Conservation (phyloP, 1,140 invertebrate genomes). For the Pinna nobilis region DNA sequence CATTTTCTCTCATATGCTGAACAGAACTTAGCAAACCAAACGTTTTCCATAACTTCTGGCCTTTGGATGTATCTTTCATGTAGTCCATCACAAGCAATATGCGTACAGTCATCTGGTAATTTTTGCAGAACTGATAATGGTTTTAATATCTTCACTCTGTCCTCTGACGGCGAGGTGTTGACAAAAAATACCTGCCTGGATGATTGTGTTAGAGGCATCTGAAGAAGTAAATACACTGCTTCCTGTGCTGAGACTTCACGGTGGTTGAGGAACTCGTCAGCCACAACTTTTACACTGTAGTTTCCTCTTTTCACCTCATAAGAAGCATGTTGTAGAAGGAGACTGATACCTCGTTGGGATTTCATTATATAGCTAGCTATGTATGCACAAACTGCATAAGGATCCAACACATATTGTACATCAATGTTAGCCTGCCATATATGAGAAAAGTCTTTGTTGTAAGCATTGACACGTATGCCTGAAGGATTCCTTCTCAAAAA, state of each 20-base stretch:
- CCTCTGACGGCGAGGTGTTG: constrained; percentile 43
- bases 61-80: constrained; percentile 23
- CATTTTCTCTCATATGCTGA: constrained; percentile 24
- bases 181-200: constrained; percentile 43
- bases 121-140: constrained; percentile 1
- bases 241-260: constrained; percentile 47
- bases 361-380: constrained; percentile 44
- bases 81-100: constrained; percentile 31
- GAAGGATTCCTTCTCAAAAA: constrained; percentile 41
- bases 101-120: constrained; percentile 29
- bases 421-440: constrained; percentile 47
- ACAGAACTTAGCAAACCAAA: constrained; percentile 16
- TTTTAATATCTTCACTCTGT: constrained; percentile 45
- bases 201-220: constrained; percentile 32
- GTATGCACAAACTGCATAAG: constrained; percentile 37
- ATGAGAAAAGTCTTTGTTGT: constrained; percentile 30
- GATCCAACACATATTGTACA: constrained; percentile 45
- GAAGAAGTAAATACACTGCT: constrained; percentile 42
- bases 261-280: constrained; percentile 43
- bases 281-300: constrained; percentile 24
- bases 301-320: constrained; percentile 42
- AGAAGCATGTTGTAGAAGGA: constrained; percentile 26
- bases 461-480: constrained; percentile 43
- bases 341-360: constrained; percentile 39
- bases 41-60: constrained; percentile 12